Evolutionary conservation across 2,113 vertebrate species (phyloP), one percentile per base, ranked within the genome.

Genomic region (Struthidea cinerea): DNA sequence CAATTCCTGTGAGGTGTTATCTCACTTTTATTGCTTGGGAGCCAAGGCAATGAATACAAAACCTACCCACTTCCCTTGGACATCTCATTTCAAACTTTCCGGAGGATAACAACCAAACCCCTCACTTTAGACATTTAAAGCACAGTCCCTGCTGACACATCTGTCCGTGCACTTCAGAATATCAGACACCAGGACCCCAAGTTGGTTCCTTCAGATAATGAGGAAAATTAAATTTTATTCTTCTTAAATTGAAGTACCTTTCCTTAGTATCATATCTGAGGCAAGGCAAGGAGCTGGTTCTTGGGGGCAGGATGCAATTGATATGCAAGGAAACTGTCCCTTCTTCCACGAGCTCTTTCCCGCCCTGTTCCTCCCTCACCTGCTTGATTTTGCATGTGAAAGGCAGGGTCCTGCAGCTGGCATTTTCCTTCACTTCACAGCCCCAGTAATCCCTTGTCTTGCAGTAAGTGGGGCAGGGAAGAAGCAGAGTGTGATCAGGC

Each of bases 381-480:
- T 78, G 24, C 12, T 35, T 37, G 18, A 14, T 74, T 46, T 35
- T 26, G 16, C 16, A 16, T 7, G 35, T 11, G 15, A 11, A 60
- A 60, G 13, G 7, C 61, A 61, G 10, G 12, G 30, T 60, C 42
- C 56, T 82, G 44, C 50, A 74, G 33, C 16, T 47, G 55, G n/a
- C 19, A 14, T 12, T 50, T 32, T 47, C 19, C 32, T 71, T 59
- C 5, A 1, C 32, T 71, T 81, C 65, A 52, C 21, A 89, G 7
- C 4, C 55, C 0, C 1, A n/a, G 1, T 39, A 49, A 39, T 23
- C 21, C 12, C 14, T 16, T 27, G 23, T 4, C 0, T n/a, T 21
- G 11, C 30, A 71, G 4, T 15, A 28, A 67, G n/a, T 8, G 10
- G 18, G 23, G 13, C 22, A 67, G 60, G 22, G 35, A 78, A 61